Conservation (phyloP, 2,113 vertebrate species). For the Pardalotus punctatus region DNA sequence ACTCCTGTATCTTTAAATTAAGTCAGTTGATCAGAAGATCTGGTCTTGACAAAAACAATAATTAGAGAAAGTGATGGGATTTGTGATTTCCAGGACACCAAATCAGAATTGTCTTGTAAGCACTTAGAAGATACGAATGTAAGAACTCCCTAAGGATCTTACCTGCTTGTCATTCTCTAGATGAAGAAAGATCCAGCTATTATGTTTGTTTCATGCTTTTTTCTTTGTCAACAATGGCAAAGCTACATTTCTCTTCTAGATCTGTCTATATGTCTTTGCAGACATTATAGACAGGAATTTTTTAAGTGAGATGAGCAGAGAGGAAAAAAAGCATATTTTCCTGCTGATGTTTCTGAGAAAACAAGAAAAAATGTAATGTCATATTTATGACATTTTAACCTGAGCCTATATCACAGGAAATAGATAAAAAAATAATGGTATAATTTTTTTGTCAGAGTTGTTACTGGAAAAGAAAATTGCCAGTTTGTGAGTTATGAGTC, state of each 20-base stretch:
- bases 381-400: not conserved
- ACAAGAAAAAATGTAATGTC: not conserved
- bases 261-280: not conserved
- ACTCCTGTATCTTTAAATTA: not conserved
- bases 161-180: not conserved
- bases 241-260: not conserved
- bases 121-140: not conserved
- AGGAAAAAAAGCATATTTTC: not conserved
- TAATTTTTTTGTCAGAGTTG: not conserved
- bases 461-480: constrained; percentile 12
- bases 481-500: not conserved
- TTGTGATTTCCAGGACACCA: not conserved
- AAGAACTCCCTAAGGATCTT: not conserved
- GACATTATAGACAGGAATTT: not conserved
- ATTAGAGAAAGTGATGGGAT: not conserved
- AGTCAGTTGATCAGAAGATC: not conserved
- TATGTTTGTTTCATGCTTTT: not conserved
- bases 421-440: not conserved
- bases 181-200: not conserved
- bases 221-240: not conserved
- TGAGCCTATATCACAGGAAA: not conserved
- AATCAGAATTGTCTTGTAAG: not conserved
- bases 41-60: not conserved
- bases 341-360: not conserved
- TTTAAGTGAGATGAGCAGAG: not conserved